Conservation (phyloP, 2,888 invertebrate species). For the Ormyrus thymus region DNA sequence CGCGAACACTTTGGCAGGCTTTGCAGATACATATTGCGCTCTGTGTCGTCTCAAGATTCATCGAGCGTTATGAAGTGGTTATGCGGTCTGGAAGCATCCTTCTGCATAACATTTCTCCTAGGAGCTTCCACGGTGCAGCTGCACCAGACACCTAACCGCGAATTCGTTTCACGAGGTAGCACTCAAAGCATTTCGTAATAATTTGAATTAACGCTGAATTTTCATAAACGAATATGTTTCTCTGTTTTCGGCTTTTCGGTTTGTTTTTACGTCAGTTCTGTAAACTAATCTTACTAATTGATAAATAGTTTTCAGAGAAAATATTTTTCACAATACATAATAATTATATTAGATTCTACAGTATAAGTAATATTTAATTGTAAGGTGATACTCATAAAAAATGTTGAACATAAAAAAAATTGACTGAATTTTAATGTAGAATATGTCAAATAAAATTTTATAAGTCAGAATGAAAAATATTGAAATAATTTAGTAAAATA, state of each 20-base stretch:
- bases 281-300: too few species aligned
- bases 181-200: conserved; percentile 43
- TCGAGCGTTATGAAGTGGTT: conserved; percentile 48
- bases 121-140: not conserved
- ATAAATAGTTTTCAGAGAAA: too few species aligned
- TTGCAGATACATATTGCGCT: not conserved
- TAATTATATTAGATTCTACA: too few species aligned
- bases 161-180: conserved; percentile 20
- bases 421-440: too few species aligned
- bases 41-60: conserved; percentile 35
- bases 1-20: conserved; percentile 32
- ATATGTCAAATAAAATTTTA: too few species aligned
- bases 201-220: conserved; percentile 23
- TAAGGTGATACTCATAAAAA: too few species aligned
- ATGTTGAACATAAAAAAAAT: too few species aligned
- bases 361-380: too few species aligned
- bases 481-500: too few species aligned
- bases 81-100: conserved; percentile 29
- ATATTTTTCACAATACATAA: too few species aligned
- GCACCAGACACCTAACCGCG: not conserved
- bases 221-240: conserved; percentile 17
- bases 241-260: not conserved
- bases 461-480: too few species aligned
- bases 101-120: conserved; percentile 13
- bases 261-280: too few species aligned